These are phyloP conservation scores for Nymphalis urticae DNA, from an alignment of 2,888 invertebrate species.

Conservation along the genomic window DNA sequence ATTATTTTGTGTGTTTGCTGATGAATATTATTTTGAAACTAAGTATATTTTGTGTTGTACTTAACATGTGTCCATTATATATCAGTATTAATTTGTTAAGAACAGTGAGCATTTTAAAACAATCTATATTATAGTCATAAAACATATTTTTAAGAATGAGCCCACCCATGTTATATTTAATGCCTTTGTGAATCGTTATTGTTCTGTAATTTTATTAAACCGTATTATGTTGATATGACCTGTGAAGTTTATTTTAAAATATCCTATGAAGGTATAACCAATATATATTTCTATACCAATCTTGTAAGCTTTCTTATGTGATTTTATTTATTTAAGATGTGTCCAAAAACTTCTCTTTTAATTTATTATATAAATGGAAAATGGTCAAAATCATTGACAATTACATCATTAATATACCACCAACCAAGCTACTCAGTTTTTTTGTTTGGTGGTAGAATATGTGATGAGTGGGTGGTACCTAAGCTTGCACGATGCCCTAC, in stretches of 20 bases:
- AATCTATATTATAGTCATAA: constrained; percentile 8
- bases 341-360: too few species aligned
- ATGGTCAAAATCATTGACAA: too few species aligned
- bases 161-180: constrained; percentile 24
- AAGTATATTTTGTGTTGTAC: not conserved
- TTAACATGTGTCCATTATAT: constrained; percentile 3
- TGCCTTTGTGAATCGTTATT: not conserved
- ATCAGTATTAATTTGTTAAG: constrained; percentile 30
- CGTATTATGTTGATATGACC: not conserved
- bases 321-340: too few species aligned
- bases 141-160: constrained; percentile 11
- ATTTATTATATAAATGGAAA: too few species aligned
- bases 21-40: not conserved
- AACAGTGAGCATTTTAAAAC: constrained; percentile 11
- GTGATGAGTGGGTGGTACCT: too few species aligned
- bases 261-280: not conserved
- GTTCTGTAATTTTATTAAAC: not conserved
- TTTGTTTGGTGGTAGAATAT: too few species aligned
- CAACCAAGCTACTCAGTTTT: too few species aligned
- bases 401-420: too few species aligned
- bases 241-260: not conserved
- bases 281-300: too few species aligned
- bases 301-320: too few species aligned
- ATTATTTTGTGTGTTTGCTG: constrained; percentile 4
- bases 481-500: too few species aligned